Base-by-base conservation (phyloP, 30 jellyfish, hydroid and myxozoan genomes). In the Hydractinia symbiolongicarpus region DNA sequence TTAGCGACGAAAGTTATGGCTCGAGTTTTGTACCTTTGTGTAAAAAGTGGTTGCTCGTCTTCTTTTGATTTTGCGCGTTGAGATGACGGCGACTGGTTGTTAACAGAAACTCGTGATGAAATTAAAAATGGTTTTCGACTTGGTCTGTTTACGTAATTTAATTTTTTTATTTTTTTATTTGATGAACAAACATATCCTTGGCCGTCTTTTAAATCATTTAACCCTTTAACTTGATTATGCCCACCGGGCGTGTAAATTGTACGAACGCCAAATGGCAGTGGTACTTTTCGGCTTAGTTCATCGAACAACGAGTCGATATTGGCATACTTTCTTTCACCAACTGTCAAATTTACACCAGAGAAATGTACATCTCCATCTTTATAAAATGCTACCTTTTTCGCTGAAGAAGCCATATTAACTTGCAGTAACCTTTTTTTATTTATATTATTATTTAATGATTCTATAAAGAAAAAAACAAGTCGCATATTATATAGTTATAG, bases 321-420 rank as follows among this genome's bases (percentile, higher is more conserved):
- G 58, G 88, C 83, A 78, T 84, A 90, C 51, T 83, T 76, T 20
- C 79, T 61, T 68, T 84, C 73, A 71, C 93, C 77, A 54, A 90
- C 80, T 50, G 95, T 85, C 54, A 90, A 78, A 85, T 64, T 81
- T 44, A 90, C 94, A 15, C 95, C 97, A 9, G 93, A 67, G 80
- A 90, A 90, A 64, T 90, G 85, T 53, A 82, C 86, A 82, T 90
- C 97, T 6, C 97, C 97, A 67, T 90, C 97, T 67, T 89, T 90
- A 77, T 54, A 90, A 55, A 90, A 85, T 4, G 91, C 81, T 55
- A 82, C 95, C 73, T 62, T 76, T 61, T 85, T 90, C 16, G 79
- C 19, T 64, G 74, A 7, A n/a, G 74, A n/a, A 51, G 74, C 74
- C 7, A 30, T 30, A 30, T 30, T 30, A 30, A 30, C 44, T 30